Base-by-base conservation (phyloP, 1,140 invertebrate genomes). In the Procambarus virginalis region DNA sequence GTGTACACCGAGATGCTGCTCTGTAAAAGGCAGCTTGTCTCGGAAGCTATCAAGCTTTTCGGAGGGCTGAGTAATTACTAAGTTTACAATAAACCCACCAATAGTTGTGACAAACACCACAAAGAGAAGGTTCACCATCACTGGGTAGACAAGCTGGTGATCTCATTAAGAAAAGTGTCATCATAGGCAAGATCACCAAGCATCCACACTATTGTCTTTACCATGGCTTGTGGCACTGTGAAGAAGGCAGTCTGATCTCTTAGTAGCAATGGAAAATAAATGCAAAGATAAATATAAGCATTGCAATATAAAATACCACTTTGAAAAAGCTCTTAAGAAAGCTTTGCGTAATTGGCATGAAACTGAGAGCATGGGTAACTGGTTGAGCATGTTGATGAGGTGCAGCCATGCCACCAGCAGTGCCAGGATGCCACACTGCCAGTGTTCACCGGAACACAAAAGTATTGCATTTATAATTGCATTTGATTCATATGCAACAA, bases 201-300 rank as follows among this genome's bases (percentile, higher is more conserved):
- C 80, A 92, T 84, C 91, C 91, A 92, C 2, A 92, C 85, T 58
- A 87, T 84, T 8, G 86, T 92, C 60, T 92, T 92, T 17, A 92
- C 70, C 51, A 92, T 73, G 3, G 91, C 76, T 20, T 86, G 80
- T 46, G 80, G 86, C 10, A 92, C 55, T 3, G n/a, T 84, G 0
- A 22, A 14, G 80, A 92, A 92, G 14, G 91, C 86, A 8, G 34
- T 22, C 20, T 81, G 85, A 46, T 92, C 81, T 10, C 45, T 17
- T 2, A 92, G 68, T 6, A 92, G 46, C 58, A 92, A 76, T 91
- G 80, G 55, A 92, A 92, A 46, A 91, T 85, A 9, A 91, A 77
- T 5, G 91, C 91, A 88, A 91, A 92, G 2, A 85, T 60, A 51
- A 88, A 83, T n/a, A 92, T 45, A 22, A 92, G 76, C 45, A 85